phyloP scores from a whole-genome alignment of 2,797 vertebrate species.

The Rhabdophis nuchalis region DNA sequence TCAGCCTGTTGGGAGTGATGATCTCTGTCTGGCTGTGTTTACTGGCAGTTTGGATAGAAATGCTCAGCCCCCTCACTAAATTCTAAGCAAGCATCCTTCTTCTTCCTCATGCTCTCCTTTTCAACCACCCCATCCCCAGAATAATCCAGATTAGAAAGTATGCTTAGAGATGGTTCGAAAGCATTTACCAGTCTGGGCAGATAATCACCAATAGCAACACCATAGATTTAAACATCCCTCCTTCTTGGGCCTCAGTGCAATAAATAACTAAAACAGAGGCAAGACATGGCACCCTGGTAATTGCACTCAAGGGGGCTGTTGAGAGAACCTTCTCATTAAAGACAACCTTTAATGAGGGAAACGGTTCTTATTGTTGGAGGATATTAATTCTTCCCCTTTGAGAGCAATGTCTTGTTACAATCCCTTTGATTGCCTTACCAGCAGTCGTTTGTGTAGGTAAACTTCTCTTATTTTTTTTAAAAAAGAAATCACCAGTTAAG shows the following conservation, averaged over 20 bases:
- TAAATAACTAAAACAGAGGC: neutral
- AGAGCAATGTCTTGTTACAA: neutral
- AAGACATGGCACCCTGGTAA: constrained; percentile 9
- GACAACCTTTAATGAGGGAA: neutral
- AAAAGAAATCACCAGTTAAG: neutral
- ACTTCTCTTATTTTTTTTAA: neutral
- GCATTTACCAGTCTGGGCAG: neutral
- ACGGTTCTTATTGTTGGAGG: neutral
- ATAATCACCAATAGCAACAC: neutral
- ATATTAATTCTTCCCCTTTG: neutral
- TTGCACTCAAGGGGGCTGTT: neutral
- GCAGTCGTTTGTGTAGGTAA: neutral
- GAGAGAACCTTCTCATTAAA: constrained; percentile 15
- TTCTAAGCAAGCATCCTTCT: neutral
- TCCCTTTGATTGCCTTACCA: neutral
- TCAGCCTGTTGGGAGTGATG: neutral
- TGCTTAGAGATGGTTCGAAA: neutral
- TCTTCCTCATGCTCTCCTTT: neutral
- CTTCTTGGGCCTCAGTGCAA: constrained; percentile 23
- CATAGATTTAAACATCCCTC: neutral
- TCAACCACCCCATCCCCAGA: neutral
- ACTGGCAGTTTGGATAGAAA: constrained; percentile 8
- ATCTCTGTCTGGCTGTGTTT: constrained; percentile 3
- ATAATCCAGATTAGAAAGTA: neutral
- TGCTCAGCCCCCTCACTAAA: neutral